Evolutionary conservation across 1,140 invertebrate genomes (phyloP).

Genomic region (Lucilia sericata): DNA sequence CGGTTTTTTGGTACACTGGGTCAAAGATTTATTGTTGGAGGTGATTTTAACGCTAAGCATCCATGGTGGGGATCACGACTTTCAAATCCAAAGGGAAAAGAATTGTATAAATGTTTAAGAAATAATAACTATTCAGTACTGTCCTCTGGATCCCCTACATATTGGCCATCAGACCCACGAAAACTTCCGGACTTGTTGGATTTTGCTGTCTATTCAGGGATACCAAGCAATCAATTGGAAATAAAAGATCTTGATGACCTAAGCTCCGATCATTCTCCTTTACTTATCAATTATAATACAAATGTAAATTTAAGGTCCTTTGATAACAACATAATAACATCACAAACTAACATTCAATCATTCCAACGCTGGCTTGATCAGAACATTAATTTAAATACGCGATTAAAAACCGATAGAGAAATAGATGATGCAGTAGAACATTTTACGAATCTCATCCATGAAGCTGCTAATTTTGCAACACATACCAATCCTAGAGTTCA

Average conservation of each 20-base stretch:
- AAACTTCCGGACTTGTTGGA: conserved; percentile 36
- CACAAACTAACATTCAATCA: not conserved
- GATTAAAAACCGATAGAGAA: conserved; percentile 12
- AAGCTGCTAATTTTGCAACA: conserved; percentile 32
- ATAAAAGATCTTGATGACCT: conserved; percentile 29
- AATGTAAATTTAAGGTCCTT: not conserved
- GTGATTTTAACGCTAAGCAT: conserved; percentile 68
- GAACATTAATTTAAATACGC: conserved; percentile 28
- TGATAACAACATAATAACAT: not conserved
- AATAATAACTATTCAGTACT: conserved; percentile 11
- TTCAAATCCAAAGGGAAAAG: conserved; percentile 34
- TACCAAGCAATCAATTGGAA: conserved; percentile 2
- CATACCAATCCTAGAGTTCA: not conserved
- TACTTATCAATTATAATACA: too few species aligned
- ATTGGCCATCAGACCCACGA: conserved; percentile 25
- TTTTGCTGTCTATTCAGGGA: conserved; percentile 31
- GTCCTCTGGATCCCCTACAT: conserved; percentile 6
- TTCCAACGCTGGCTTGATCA: not conserved
- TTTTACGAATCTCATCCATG: conserved; percentile 34
- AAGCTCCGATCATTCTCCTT: conserved; percentile 30
- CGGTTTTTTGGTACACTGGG: conserved; percentile 61
- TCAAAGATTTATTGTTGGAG: conserved; percentile 59
- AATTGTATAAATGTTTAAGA: conserved; percentile 24
- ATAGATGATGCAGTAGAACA: conserved; percentile 31
- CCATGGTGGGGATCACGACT: conserved; percentile 44